These are phyloP conservation scores for Pagrus major DNA, from an alignment of 2,113 vertebrate genomes.

Conservation along the genomic window DNA sequence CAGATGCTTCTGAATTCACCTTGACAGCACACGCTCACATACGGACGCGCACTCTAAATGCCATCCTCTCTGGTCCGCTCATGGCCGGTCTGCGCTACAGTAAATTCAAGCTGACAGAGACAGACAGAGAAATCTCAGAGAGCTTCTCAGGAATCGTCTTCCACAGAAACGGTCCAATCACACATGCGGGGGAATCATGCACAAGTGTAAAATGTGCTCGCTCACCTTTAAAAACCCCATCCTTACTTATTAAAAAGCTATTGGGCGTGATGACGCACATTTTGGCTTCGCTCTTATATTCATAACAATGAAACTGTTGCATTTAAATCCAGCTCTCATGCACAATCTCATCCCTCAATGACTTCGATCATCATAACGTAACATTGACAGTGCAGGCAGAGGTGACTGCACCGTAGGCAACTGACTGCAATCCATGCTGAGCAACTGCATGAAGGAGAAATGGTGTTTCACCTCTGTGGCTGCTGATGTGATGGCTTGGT, in stretches of 20 bases:
- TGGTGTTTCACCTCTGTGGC: not conserved
- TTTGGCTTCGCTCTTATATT: not conserved
- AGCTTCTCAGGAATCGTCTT: conserved; percentile 17
- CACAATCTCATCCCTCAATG: conserved; percentile 4
- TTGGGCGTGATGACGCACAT: not conserved
- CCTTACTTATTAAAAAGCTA: not conserved
- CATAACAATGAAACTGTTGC: not conserved
- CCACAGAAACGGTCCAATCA: not conserved
- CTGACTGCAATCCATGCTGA: conserved; percentile 1
- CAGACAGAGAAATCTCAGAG: conserved; percentile 58
- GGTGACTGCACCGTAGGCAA: not conserved
- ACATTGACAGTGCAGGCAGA: conserved; percentile 7
- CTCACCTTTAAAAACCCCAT: not conserved
- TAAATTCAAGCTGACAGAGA: conserved; percentile 59
- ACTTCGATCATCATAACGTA: not conserved
- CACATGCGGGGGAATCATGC: not conserved
- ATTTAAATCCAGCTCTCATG: not conserved
- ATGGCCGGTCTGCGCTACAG: not conserved
- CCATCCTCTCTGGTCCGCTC: conserved; percentile 9
- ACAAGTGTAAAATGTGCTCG: conserved; percentile 3
- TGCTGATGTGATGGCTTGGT: no score
- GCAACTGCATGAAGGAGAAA: not conserved
- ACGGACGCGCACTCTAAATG: conserved; percentile 26
- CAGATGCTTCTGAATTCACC: conserved; percentile 59
- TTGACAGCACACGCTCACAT: conserved; percentile 40